Percentiles rank a stretch among this genome's conserved stretches.
phyloP scores from a whole-genome alignment of 2,888 invertebrate species.

The Macrostomum cliftonense region DNA sequence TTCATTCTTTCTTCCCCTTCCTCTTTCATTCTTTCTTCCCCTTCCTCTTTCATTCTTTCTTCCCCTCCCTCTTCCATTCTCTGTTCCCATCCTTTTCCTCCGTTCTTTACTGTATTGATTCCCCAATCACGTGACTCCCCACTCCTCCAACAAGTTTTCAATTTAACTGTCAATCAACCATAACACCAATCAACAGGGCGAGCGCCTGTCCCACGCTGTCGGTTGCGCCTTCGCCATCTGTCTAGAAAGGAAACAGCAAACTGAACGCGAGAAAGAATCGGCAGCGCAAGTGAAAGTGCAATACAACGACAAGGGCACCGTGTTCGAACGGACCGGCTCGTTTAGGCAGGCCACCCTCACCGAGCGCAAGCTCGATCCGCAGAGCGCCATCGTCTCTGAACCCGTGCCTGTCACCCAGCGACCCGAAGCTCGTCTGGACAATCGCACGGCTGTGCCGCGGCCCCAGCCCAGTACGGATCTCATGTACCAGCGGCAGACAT shows the following conservation, averaged over 20 bases:
- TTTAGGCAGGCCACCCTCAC: conserved; percentile 61
- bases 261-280: conserved; percentile 64
- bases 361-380: conserved; percentile 52
- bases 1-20: too few species aligned
- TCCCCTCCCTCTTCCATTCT: too few species aligned
- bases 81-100: not conserved
- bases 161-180: too few species aligned
- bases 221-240: conserved; percentile 98
- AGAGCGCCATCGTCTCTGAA: conserved; percentile 42
- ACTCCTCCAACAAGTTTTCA: too few species aligned
- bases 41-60: too few species aligned
- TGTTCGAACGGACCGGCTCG: conserved; percentile 76
- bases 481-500: too few species aligned
- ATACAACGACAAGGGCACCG: conserved; percentile 42
- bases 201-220: conserved; percentile 90
- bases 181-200: conserved; percentile 50
- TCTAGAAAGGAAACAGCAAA: conserved; percentile 81
- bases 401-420: conserved; percentile 35
- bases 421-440: not conserved
- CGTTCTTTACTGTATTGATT: too few species aligned
- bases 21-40: too few species aligned
- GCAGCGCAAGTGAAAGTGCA: conserved; percentile 25
- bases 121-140: not conserved
- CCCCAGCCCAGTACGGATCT: too few species aligned
- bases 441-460: not conserved